These are phyloP conservation scores for Mustelus asterias DNA, from an alignment of 2,113 vertebrate genomes.

Conservation along the genomic window DNA sequence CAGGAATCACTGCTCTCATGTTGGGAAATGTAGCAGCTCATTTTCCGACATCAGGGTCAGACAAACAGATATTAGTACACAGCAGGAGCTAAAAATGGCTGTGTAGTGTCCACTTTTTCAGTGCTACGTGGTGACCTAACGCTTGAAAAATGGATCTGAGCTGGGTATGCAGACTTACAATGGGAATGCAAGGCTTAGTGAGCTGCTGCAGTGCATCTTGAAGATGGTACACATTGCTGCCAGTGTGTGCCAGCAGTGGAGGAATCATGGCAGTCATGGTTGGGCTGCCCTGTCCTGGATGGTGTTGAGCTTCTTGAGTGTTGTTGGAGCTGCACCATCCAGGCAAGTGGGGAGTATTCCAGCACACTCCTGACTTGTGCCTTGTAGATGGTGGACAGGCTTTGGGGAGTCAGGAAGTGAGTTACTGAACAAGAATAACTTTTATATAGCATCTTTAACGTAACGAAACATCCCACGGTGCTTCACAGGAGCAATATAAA, in stretches of 20 bases:
- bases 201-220: neutral
- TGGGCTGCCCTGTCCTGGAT: neutral
- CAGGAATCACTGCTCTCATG: neutral
- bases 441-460: too few species aligned
- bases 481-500: too few species aligned
- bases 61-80: neutral
- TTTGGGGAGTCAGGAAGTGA: neutral
- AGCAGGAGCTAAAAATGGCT: neutral
- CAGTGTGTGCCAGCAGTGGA: neutral
- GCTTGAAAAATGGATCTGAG: neutral
- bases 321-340: neutral
- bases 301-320: neutral
- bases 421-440: neutral
- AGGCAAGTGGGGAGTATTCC: neutral
- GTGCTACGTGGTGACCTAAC: neutral
- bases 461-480: too few species aligned
- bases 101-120: neutral
- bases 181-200: neutral
- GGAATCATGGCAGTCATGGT: too few species aligned
- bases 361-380: neutral
- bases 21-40: neutral
- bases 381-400: neutral
- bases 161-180: neutral
- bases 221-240: neutral
- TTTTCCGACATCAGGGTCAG: neutral